Base-by-base conservation (phyloP, 2,797 vertebrate species). In the Setipinna tenuifilis region DNA sequence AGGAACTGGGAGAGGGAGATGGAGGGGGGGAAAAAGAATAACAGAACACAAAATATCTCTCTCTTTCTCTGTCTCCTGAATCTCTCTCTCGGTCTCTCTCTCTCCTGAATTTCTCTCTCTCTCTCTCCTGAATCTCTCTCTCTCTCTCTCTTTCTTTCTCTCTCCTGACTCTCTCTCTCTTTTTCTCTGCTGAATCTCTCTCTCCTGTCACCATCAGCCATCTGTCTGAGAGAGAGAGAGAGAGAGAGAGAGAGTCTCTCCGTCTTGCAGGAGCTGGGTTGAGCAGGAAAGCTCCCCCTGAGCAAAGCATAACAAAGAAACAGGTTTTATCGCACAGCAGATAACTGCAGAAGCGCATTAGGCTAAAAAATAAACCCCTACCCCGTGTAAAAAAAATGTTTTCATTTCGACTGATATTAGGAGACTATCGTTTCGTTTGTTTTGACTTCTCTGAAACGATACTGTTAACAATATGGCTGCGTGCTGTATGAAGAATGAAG, bases 1-100 rank as follows among this genome's bases (percentile, higher is more conserved):
- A 82, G 57, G 68, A 83, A n/a, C n/a, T n/a, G n/a, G n/a, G 19
- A 78, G 35, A 83, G 6, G 16, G 61, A 87, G 31, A 50, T n/a
- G 58, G 61, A 48, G 21, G 57, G 78, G 23, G 21, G 82, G 61
- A 84, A 31, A 54, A 19, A 7, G 35, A 7, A 21, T 19, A 78
- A 78, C 71, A 41, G 71, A 78, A 21, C 35, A 44, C 71, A 78
- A 78, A 78, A 78, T 78, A 59, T 59, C n/a, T n/a, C n/a, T n/a
- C n/a, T n/a, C n/a, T n/a, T n/a, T n/a, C n/a, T n/a, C n/a, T n/a
- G n/a, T n/a, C n/a, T n/a, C n/a, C n/a, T n/a, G 57, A 16, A 75
- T 75, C 68, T 75, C 46, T 48, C 46, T n/a, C n/a, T n/a, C n/a
- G 50, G 2, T n/a, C 17, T 71, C 71, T 78, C 50, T 4, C 46